Base-by-base conservation (phyloP, 2,797 vertebrate genomes). In the Perdix hodgsoniae region DNA sequence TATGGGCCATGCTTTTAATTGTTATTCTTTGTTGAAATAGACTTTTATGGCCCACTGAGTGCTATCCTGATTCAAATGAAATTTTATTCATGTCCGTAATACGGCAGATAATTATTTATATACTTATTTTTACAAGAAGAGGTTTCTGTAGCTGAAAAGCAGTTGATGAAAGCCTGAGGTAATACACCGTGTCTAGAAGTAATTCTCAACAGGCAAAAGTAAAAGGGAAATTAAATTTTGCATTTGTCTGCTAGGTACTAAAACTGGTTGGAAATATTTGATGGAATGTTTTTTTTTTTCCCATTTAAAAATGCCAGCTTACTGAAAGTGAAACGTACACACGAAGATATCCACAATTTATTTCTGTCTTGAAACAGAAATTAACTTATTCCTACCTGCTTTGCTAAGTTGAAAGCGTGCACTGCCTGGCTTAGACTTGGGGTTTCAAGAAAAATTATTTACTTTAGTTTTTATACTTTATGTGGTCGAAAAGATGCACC, bases 181-280 rank as follows among this genome's bases (percentile, higher is more conserved):
- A 81, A 94, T 83, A 73, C 1, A 3, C 11, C 82, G 86, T 90
- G 71, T 89, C 52, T 96, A 69, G 66, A 88, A 97, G 71, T 79
- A 94, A 91, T 94, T 94, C 35, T 26, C 85, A 83, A 42, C 44
- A 93, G 77, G 81, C 19, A 88, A 85, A 61, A 45, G 29, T 67
- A 37, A 89, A 33, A 81, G 26, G 77, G 18, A 74, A 95, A 93
- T 89, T 70, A 66, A 91, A 90, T 80, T 83, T 91, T 95, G 31
- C 49, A 35, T 93, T 10, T 87, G 45, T 91, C 49, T 90, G 11
- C 91, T 89, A 75, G 83, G 39, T 75, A 56, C 21, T 77, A 29
- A 77, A 77, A 54, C 63, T 35, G n/a, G 63, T 83, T 91, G 47
- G 76, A 64, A 83, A 63, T 70, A 49, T 82, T 91, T 0, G 0